phyloP scores from a whole-genome alignment of 1,140 invertebrate species.

The Leptinotarsa defecta region DNA sequence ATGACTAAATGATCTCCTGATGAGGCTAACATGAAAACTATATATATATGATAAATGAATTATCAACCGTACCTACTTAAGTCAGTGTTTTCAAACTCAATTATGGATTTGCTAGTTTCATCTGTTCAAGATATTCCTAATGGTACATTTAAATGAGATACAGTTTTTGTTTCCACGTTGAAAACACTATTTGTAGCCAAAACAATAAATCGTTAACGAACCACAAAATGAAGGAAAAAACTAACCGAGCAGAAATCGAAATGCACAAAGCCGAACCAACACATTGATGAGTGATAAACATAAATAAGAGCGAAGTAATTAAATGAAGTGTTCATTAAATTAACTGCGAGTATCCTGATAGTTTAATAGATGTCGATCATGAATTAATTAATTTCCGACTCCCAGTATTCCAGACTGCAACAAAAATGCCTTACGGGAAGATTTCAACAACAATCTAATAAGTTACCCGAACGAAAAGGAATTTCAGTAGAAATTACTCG shows the following conservation, averaged over 20 bases:
- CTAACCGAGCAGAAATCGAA: neutral
- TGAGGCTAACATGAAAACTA: too few species aligned
- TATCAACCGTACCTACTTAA: too few species aligned
- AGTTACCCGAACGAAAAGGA: neutral
- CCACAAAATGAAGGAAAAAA: conserved; percentile 1
- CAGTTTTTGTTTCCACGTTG: neutral
- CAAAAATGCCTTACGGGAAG: neutral
- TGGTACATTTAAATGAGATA: too few species aligned
- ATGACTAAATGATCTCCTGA: too few species aligned
- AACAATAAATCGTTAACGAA: conserved; percentile 1
- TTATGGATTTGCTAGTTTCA: too few species aligned
- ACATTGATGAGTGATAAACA: neutral
- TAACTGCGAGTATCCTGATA: conserved; percentile 5
- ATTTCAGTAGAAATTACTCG: neutral
- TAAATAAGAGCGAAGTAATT: conserved; percentile 4
- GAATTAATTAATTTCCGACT: conserved; percentile 1
- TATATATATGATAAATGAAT: too few species aligned
- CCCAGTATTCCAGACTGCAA: neutral
- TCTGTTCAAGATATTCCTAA: too few species aligned
- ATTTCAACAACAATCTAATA: neutral
- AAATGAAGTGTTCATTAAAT: neutral
- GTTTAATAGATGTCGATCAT: conserved; percentile 2
- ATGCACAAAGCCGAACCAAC: neutral
- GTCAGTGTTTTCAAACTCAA: too few species aligned
- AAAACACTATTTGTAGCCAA: neutral